phyloP scores from a whole-genome alignment of 1,140 invertebrate species.

The Drosophila rhopaloa region DNA sequence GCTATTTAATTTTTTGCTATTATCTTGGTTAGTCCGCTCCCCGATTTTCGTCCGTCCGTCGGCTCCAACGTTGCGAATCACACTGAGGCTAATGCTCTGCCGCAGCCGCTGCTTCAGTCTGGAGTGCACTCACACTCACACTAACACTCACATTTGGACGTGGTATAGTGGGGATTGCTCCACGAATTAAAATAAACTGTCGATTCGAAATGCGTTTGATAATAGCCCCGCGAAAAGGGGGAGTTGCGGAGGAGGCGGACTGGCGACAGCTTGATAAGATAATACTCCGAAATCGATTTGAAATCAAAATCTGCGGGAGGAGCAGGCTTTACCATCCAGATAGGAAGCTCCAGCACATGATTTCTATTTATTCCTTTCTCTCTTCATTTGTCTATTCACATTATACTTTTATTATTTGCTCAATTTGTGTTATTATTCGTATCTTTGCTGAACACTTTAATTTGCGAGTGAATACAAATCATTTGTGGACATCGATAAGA shows the following conservation, averaged over 20 bases:
- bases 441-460: slow-evolving; percentile 11
- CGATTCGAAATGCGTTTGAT: slow-evolving; percentile 48
- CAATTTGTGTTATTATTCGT: not conserved
- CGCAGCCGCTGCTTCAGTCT: not conserved
- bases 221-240: slow-evolving; percentile 13
- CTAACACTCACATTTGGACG: not conserved
- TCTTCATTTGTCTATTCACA: not conserved
- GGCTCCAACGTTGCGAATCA: slow-evolving; percentile 55
- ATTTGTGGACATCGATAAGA: slow-evolving; percentile 32
- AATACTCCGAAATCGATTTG: slow-evolving; percentile 46
- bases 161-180: slow-evolving; percentile 13
- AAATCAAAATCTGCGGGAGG: slow-evolving; percentile 12
- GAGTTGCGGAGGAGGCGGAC: not conserved
- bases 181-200: slow-evolving; percentile 55
- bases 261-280: slow-evolving; percentile 58
- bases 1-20: slow-evolving; percentile 34
- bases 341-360: slow-evolving; percentile 2
- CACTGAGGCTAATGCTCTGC: slow-evolving; percentile 52
- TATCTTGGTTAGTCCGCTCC: slow-evolving; percentile 40
- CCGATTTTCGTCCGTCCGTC: slow-evolving; percentile 44
- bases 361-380: not conserved
- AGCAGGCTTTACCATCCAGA: slow-evolving; percentile 4
- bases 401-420: slow-evolving; percentile 3
- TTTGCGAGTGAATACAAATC: slow-evolving; percentile 21
- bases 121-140: slow-evolving; percentile 44